phyloP scores from a whole-genome alignment of 92 coral and sea anemone genomes.

The Heteractis magnifica region DNA sequence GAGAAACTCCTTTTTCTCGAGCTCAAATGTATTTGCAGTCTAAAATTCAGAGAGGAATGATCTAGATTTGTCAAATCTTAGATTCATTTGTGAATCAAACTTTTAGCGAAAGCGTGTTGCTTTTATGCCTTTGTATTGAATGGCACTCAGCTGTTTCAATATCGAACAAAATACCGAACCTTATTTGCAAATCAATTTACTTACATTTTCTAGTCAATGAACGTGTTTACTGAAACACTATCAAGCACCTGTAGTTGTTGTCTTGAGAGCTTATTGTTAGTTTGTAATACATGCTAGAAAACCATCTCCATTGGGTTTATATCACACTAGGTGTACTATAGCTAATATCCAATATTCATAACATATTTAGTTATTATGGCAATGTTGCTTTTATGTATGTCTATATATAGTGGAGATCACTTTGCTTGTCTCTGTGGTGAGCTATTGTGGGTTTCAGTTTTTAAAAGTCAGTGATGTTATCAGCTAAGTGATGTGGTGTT shows the following conservation, averaged over 20 bases:
- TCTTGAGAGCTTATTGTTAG: no score
- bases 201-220: background rate
- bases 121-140: background rate
- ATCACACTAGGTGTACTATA: no score
- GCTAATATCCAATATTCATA: no score
- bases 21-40: background rate
- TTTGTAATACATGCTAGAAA: background rate
- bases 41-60: background rate
- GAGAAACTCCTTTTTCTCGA: background rate
- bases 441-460: background rate
- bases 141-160: slow-evolving; percentile 17
- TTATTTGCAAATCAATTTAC: background rate
- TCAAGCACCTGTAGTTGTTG: background rate
- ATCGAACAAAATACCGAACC: background rate
- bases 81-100: background rate
- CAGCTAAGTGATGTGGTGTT: background rate
- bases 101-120: background rate
- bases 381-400: background rate
- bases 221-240: background rate
- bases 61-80: background rate
- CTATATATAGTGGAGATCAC: background rate
- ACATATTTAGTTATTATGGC: no score
- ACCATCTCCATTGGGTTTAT: no score
- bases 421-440: background rate
- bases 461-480: slow-evolving; percentile 5